phyloP scores from a whole-genome alignment of 2,113 vertebrate species.

The Python bivittatus region DNA sequence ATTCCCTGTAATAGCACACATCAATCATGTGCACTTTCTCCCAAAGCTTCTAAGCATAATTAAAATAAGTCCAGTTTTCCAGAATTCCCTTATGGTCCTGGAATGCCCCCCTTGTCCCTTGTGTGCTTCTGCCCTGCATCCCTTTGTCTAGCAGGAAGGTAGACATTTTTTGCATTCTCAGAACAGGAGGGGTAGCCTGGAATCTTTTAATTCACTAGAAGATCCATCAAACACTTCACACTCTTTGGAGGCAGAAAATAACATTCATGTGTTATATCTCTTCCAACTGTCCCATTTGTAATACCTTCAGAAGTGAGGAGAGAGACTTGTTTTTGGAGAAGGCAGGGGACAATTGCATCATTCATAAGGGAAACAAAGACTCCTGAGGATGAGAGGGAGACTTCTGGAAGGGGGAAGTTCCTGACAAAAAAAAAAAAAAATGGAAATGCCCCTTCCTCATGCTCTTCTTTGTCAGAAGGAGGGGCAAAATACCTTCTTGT shows the following conservation, averaged over 20 bases:
- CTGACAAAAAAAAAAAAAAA: neutral
- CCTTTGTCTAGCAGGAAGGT: neutral
- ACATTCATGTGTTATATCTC: too few species aligned
- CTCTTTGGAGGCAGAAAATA: neutral
- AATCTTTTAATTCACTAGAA: neutral
- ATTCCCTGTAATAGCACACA: too few species aligned
- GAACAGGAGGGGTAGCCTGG: neutral
- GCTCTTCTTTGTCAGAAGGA: neutral
- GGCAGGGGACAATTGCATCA: neutral
- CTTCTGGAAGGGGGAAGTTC: neutral
- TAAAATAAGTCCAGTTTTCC: neutral
- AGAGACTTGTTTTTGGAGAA: neutral
- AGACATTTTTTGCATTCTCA: neutral
- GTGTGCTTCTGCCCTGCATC: neutral
- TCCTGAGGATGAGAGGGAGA: neutral
- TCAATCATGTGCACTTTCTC: neutral
- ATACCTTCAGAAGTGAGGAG: neutral
- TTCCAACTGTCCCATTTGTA: neutral
- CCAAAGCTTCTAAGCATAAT: neutral
- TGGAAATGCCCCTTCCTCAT: neutral
- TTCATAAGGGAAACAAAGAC: neutral
- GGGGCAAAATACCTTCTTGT: neutral
- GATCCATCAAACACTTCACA: neutral
- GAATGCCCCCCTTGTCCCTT: neutral
- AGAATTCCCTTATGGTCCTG: neutral